A percentile compares a stretch with the other conserved stretches of the same genome.
phyloP scores from a whole-genome alignment of 1,140 invertebrate species.

The Cotesia vestalis region DNA sequence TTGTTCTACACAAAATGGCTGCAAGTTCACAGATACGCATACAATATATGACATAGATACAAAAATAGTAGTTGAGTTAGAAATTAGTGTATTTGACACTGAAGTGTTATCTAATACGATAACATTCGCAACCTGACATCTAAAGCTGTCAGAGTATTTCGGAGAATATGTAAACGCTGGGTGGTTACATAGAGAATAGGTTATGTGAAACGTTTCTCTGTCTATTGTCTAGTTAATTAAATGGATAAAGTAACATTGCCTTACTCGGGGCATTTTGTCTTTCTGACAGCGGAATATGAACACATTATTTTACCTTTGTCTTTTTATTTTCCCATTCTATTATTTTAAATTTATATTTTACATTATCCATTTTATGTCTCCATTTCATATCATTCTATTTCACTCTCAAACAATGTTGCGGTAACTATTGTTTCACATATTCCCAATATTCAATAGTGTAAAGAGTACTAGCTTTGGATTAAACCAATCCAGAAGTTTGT shows the following conservation, averaged over 20 bases:
- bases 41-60: no score
- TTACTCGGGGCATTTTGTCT: slow-evolving; percentile 2
- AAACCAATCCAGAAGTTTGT: no score
- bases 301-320: neutral
- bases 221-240: slow-evolving; percentile 9
- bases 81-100: no score
- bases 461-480: no score
- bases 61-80: no score
- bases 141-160: slow-evolving; percentile 10
- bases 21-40: no score
- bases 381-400: no score
- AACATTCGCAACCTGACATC: neutral
- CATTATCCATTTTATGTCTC: neutral
- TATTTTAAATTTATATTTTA: neutral
- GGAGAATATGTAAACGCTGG: slow-evolving; percentile 1
- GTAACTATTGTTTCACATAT: no score
- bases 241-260: neutral
- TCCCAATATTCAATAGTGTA: no score
- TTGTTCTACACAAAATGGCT: no score
- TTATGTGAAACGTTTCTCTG: slow-evolving; percentile 4
- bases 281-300: slow-evolving; percentile 3
- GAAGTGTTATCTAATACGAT: no score
- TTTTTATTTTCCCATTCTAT: neutral
- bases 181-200: neutral
- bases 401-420: no score